phyloP scores from a whole-genome alignment of 2,113 vertebrate genomes.

The Corythornis cristatus region DNA sequence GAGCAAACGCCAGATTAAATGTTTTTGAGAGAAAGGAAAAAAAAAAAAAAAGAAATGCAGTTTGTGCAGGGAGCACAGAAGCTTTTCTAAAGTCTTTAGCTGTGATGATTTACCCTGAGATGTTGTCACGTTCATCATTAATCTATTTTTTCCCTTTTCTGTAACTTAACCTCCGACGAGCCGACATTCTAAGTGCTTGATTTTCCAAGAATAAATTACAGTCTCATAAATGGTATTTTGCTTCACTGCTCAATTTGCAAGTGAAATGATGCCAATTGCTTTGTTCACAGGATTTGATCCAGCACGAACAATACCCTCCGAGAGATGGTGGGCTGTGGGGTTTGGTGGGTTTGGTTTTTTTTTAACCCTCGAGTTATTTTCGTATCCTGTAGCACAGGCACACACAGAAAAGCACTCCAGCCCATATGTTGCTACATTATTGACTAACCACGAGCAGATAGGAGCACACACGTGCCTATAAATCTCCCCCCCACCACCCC shows the following conservation, averaged over 20 bases:
- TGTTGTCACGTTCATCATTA: conserved; percentile 53
- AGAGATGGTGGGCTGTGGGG: neutral
- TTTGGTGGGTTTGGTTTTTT: neutral
- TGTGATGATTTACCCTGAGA: conserved; percentile 18
- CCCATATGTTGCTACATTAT: neutral
- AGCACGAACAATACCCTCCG: neutral
- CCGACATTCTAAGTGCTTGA: conserved; percentile 28
- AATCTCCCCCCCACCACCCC: fast-evolving
- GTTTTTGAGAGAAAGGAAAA: neutral
- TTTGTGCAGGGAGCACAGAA: neutral
- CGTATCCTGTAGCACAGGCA: fast-evolving
- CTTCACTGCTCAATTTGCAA: conserved; percentile 67
- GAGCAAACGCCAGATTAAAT: neutral
- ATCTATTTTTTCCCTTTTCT: conserved; percentile 47
- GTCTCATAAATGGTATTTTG: conserved; percentile 64
- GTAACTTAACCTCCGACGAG: conserved; percentile 46
- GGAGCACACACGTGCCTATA: neutral
- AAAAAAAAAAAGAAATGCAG: neutral
- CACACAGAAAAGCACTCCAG: neutral
- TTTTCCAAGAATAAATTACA: conserved; percentile 65
- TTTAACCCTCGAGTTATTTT: conserved; percentile 42
- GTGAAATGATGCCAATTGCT: conserved; percentile 65
- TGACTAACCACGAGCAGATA: neutral
- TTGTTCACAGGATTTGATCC: conserved; percentile 49
- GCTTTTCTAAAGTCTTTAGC: neutral